These are phyloP conservation scores for Bombyx mori DNA, from an alignment of 1,140 invertebrate species.

Conservation along the genomic window DNA sequence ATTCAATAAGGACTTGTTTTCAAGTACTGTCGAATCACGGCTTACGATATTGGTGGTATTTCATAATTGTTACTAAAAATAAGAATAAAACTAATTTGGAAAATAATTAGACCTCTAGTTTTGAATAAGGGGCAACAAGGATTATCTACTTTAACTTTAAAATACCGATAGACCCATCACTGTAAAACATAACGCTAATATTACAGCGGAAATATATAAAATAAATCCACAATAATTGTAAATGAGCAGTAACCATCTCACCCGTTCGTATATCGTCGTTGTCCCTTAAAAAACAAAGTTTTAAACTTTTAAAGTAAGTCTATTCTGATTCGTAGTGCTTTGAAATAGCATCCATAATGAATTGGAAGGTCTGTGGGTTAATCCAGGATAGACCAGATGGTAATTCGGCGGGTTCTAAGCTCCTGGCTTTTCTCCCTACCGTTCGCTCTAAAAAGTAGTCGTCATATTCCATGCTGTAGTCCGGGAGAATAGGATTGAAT, in stretches of 20 bases:
- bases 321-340: slow-evolving; percentile 44
- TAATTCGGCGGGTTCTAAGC: slow-evolving; percentile 40
- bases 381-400: slow-evolving; percentile 62
- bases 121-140: too few species aligned
- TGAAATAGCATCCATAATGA: slow-evolving; percentile 61
- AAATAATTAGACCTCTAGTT: too few species aligned
- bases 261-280: slow-evolving; percentile 32
- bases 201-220: too few species aligned
- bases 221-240: too few species aligned
- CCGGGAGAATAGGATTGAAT: slow-evolving; percentile 82
- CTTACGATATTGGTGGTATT: slow-evolving; percentile 1
- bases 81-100: neutral
- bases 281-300: slow-evolving; percentile 23
- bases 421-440: slow-evolving; percentile 62
- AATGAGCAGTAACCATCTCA: too few species aligned
- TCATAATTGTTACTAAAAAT: neutral
- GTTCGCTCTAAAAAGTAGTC: slow-evolving; percentile 76
- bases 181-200: too few species aligned
- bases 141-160: too few species aligned
- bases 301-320: neutral
- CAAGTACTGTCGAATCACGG: slow-evolving; percentile 28
- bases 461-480: slow-evolving; percentile 78
- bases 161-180: too few species aligned
- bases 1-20: slow-evolving; percentile 25
- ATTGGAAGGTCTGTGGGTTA: slow-evolving; percentile 56